Evolutionary conservation across 2,888 invertebrate genomes (phyloP), one percentile per base, ranked within the genome.

Genomic region (Cyclophora punctaria): DNA sequence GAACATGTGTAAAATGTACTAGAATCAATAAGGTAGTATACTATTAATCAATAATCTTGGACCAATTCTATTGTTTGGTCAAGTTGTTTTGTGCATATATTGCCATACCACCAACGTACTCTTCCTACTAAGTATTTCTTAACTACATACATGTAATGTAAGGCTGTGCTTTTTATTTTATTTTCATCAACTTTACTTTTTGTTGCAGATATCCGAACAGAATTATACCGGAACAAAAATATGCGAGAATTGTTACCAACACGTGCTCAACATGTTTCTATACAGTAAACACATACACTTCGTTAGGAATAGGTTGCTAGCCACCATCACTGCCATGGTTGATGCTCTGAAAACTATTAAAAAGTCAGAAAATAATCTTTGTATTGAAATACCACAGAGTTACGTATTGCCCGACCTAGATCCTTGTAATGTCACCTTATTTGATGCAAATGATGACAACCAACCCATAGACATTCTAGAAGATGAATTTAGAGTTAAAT

Each of bases 401-500:
- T 59, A 69, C 3, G 75, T 87, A n/a, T 61, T 83, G 62, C 78
- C 81, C 0, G 49, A 65, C 2, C 56, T 62, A 46, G 64, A 71
- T 47, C 64, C 72, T 5, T 46, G 57, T 0, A 73, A 80, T 48
- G 71, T 75, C 20, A 58, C 56, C 1, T 45, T 66, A n/a, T 47
- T 68, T 1, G 62, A 71, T 33, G 68, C 67, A 4, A 52, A 58
- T 5, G 69, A 75, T 5, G 58, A 66, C 35, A 73, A 74, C 20
- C 20, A 20, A 20, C 37, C 4, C 56, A 59, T 81, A n/a, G 83
- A 84, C 35, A 74, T 84, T 4, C 54, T 88, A 48, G 87, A 88
- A 72, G 87, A 87, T 46, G 86, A 87, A 60, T 87, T 80, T 59
- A 78, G 87, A 66, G 4, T 75, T 1, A 63, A 78, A 57, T 73